phyloP scores from a whole-genome alignment of 2,888 invertebrate genomes.

The Brachyptera risi region DNA sequence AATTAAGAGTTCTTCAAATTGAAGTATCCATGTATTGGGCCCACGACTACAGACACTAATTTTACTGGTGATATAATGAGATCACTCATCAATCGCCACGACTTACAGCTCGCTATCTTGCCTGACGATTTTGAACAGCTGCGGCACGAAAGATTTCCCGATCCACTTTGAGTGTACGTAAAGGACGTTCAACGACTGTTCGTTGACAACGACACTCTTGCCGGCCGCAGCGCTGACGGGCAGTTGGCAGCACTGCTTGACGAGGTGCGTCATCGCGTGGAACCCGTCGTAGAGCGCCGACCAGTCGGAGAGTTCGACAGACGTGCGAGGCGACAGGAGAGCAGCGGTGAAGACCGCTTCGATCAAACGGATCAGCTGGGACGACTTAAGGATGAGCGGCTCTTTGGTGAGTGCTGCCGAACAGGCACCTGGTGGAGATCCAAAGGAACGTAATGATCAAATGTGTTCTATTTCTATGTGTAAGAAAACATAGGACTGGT shows the following conservation, averaged over 20 bases:
- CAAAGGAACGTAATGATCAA: no score
- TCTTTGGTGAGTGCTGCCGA: conserved; percentile 2
- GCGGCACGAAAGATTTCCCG: background rate
- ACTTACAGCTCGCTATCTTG: conserved; percentile 7
- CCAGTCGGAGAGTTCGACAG: background rate
- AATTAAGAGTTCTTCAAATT: no score
- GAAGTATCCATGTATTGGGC: no score
- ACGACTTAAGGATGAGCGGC: background rate
- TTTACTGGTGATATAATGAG: no score
- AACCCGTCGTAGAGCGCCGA: background rate
- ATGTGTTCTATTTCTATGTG: no score
- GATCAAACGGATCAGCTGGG: background rate
- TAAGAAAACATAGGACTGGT: background rate
- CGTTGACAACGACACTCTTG: background rate
- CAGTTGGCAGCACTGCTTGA: background rate
- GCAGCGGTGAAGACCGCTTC: background rate
- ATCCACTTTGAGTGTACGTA: conserved; percentile 1
- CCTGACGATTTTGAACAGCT: background rate
- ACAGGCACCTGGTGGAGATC: background rate
- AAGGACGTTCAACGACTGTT: conserved; percentile 4
- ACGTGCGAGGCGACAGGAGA: background rate
- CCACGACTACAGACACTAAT: no score
- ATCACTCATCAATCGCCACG: no score
- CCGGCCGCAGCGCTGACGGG: background rate
- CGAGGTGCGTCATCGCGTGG: background rate